These are phyloP conservation scores for Bilobella aurantiaca DNA, from an alignment of 1,140 invertebrate genomes.

Conservation along the genomic window DNA sequence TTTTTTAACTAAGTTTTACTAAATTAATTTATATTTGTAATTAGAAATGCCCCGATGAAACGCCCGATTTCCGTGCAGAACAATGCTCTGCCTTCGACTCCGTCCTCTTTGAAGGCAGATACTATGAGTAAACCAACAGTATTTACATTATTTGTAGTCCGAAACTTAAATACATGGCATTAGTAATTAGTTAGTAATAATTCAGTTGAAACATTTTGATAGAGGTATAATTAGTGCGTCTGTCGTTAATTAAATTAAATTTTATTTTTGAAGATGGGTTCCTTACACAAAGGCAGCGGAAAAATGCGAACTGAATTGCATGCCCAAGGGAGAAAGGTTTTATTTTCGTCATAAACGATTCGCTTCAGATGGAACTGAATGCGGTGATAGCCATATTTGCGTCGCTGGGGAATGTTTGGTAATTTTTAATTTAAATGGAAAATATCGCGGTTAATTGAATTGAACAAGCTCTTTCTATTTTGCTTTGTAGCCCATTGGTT, in stretches of 20 bases:
- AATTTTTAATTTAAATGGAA: constrained; percentile 37
- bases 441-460: neutral
- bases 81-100: constrained; percentile 74
- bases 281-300: constrained; percentile 74
- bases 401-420: constrained; percentile 84
- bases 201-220: too few relatives aligned
- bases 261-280: constrained; percentile 64
- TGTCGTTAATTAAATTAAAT: too few relatives aligned
- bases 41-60: constrained; percentile 53
- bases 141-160: too few relatives aligned
- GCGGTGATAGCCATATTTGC: constrained; percentile 76
- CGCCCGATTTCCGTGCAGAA: constrained; percentile 68
- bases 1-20: neutral
- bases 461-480: neutral
- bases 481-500: constrained; percentile 70
- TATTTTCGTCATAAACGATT: constrained; percentile 75
- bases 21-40: neutral
- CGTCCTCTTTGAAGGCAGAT: constrained; percentile 60
- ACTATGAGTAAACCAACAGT: constrained; percentile 62
- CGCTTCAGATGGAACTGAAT: constrained; percentile 82
- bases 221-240: too few relatives aligned
- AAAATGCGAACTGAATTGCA: constrained; percentile 90
- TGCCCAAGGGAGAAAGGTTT: constrained; percentile 81
- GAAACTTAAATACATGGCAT: neutral
- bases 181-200: constrained; percentile 5